Evolutionary conservation across 2,113 vertebrate genomes (phyloP).

Genomic region (Myanophis thanlyinensis): DNA sequence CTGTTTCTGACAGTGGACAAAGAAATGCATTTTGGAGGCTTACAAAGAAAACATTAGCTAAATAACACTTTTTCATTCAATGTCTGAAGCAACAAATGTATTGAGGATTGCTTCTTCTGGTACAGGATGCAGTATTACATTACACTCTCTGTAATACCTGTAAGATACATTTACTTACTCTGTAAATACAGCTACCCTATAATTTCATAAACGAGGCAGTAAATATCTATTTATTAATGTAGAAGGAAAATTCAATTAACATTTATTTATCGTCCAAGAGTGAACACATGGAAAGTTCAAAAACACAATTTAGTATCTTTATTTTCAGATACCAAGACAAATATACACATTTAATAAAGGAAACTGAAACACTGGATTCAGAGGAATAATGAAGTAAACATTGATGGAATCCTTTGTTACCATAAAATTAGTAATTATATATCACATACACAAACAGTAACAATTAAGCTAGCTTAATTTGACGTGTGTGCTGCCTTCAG

Average conservation of each 20-base stretch:
- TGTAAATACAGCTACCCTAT: neutral
- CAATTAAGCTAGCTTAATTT: neutral
- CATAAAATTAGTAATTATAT: neutral
- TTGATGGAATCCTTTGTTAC: neutral
- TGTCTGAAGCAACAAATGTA: neutral
- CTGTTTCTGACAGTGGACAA: neutral
- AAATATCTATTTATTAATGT: neutral
- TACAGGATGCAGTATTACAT: neutral
- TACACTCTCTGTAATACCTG: neutral
- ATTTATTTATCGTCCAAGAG: neutral
- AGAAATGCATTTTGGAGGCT: neutral
- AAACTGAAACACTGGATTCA: neutral
- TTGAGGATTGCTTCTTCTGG: neutral
- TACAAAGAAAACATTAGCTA: neutral
- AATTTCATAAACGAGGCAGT: neutral
- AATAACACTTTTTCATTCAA: neutral
- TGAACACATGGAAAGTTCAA: neutral
- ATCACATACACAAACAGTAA: neutral
- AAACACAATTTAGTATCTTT: neutral
- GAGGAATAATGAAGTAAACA: neutral
- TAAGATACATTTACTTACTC: too few relatives aligned
- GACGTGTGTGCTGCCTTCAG: neutral
- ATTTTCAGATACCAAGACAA: neutral
- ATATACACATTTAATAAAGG: neutral
- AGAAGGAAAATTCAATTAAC: neutral